These are phyloP conservation scores for Spatulosminthurus flaviceps DNA, from an alignment of 2,888 invertebrate species.

Conservation along the genomic window DNA sequence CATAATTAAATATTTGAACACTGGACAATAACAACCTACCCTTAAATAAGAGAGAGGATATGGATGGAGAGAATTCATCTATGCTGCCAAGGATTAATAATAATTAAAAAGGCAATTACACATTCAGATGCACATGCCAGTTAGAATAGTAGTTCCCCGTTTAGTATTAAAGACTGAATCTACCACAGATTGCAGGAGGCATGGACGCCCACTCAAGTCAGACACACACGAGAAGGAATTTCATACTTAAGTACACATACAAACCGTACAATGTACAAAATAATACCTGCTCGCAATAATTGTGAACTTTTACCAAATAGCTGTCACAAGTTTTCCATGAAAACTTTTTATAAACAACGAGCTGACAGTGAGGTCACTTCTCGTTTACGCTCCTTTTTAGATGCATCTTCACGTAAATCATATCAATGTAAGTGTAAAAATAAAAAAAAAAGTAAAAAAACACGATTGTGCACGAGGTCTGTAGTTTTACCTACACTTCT, in stretches of 20 bases:
- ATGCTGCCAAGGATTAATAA: neutral
- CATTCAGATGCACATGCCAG: constrained; percentile 14
- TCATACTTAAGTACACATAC: constrained; percentile 6
- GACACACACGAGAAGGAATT: neutral
- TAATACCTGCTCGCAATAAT: too few relatives aligned
- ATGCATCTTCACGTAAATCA: constrained; percentile 37
- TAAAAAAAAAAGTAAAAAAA: constrained; percentile 18
- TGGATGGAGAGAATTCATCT: constrained; percentile 13
- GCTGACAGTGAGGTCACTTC: constrained; percentile 33
- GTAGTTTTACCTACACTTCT: too few relatives aligned
- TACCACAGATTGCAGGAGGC: neutral
- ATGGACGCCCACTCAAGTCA: too few relatives aligned
- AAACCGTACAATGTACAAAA: neutral
- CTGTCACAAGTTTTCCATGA: too few relatives aligned
- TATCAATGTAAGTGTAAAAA: constrained; percentile 8
- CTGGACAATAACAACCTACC: neutral
- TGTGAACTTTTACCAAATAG: too few relatives aligned
- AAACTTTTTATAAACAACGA: constrained; percentile 10
- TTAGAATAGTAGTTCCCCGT: constrained; percentile 2
- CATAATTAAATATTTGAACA: neutral
- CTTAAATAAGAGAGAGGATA: neutral
- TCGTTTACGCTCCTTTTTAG: constrained; percentile 43
- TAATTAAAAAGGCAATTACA: constrained; percentile 3
- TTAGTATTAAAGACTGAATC: constrained; percentile 5
- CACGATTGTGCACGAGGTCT: neutral